Base-by-base conservation (phyloP, 1,140 invertebrate species). In the Panulirus ornatus region DNA sequence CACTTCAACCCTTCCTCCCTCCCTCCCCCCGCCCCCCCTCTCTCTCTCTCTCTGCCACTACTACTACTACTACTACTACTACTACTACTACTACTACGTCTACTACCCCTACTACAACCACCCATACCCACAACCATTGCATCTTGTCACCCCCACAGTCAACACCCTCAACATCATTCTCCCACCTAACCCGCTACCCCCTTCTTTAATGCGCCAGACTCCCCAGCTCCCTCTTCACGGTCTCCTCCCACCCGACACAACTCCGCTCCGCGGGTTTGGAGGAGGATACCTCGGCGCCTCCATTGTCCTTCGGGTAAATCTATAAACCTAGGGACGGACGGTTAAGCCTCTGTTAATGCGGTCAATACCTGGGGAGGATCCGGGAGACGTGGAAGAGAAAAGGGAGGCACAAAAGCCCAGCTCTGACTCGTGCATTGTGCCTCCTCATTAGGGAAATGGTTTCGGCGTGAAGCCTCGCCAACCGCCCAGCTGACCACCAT, bases 371-470 rank as follows among this genome's bases (percentile, higher is more conserved):
- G 22, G n/a, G 51, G 51, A 54, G 22, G 51, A 22, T 54, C 11
- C 58, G 27, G n/a, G 30, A 66, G 5, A 11, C 22, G 14, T 30
- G 11, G 30, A 3, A 66, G 30, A 11, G 6, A 66, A 30, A 30
- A 30, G 3, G n/a, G 3, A 66, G 11, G 58, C 58, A 58, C 58
- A 66, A 66, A 9, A 27, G n/a, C n/a, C n/a, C n/a, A n/a, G 58
- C 30, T 5, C 3, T 30, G n/a, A 30, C n/a, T 2, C 58, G n/a
- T 6, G 1, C 58, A 66, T 66, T 66, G 58, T 66, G n/a, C n/a
- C n/a, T 27, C 27, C n/a, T 66, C 58, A 66, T 66, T 66, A 66
- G 58, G 58, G 2, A 66, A 66, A 66, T 66, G 58, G 58, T 66
- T 58, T 58, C 51, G 16, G 51, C 16, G 51, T 16, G 51, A 3